Conservation (phyloP, 2,113 vertebrate genomes). For the Sus scrofa region T2T-Sscrofa CM000824.6:87066501-87067000, state of each 20-base stretch:
- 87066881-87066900: not conserved
- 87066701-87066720: not conserved
- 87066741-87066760: slow-evolving; percentile 2
- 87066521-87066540: not conserved
- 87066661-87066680: slow-evolving; percentile 36
- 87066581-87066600: not conserved
- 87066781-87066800: not conserved
- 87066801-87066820: not conserved
- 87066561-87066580: not conserved
- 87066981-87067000: not conserved
- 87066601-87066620: not conserved
- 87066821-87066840: not conserved
- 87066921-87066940: not conserved
- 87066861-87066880: not conserved
- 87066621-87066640: not conserved
- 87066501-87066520: not conserved
- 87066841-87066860: not conserved
- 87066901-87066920: not conserved
- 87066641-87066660: slow-evolving; percentile 4
- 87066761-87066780: not conserved
- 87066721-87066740: not conserved
- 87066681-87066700: slow-evolving; percentile 32
- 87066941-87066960: slow-evolving; percentile 34
- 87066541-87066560: not conserved
- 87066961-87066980: slow-evolving; percentile 11